phyloP scores from a whole-genome alignment of 2,113 vertebrate genomes.

The Bos javanicus region DNA sequence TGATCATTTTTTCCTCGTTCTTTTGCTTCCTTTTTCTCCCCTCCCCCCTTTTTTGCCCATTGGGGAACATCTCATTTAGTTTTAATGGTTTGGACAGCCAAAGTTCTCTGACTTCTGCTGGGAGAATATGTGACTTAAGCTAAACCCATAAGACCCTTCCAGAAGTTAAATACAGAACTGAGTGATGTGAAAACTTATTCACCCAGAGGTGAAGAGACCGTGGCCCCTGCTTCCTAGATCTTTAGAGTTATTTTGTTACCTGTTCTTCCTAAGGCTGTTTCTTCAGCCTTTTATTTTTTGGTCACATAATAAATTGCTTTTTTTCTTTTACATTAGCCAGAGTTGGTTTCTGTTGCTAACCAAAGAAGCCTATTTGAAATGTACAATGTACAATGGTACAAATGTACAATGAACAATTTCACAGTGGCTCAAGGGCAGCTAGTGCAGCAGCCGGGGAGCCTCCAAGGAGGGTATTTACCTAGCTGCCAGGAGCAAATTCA shows the following conservation, averaged over 20 bases:
- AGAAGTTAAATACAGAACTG: neutral
- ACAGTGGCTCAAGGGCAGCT: neutral
- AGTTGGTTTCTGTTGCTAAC: neutral
- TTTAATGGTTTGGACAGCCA: neutral
- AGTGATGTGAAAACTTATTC: neutral
- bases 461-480: neutral
- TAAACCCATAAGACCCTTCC: neutral
- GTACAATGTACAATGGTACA: neutral
- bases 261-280: neutral
- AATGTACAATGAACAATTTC: neutral
- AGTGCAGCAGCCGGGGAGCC: neutral
- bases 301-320: neutral
- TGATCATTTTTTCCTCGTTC: neutral
- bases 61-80: neutral
- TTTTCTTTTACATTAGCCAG: neutral
- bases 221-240: neutral
- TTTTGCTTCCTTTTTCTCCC: too few species aligned
- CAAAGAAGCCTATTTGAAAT: neutral
- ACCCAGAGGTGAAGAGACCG: neutral
- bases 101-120: neutral
- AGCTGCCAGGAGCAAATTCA: neutral
- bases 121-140: neutral
- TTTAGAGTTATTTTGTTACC: neutral
- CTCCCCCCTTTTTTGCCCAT: rapidly evolving
- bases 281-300: neutral